Conservation (phyloP, 2,888 invertebrate species). For the Drosophila robusta region DNA sequence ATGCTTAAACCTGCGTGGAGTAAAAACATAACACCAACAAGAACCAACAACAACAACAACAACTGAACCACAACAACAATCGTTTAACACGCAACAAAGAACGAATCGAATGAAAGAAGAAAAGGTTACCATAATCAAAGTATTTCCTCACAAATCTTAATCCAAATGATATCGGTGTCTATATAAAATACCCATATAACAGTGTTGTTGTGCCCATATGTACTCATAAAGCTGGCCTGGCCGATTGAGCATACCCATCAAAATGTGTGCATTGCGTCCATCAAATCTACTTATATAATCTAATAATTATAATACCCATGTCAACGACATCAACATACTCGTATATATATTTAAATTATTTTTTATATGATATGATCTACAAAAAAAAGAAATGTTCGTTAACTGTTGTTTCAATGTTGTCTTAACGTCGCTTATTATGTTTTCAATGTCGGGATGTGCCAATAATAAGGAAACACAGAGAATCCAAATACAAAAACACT, state of each 20-base stretch:
- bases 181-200: constrained; percentile 54
- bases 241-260: constrained; percentile 48
- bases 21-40: constrained; percentile 72
- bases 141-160: constrained; percentile 55
- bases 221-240: constrained; percentile 56
- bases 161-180: constrained; percentile 72
- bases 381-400: constrained; percentile 27
- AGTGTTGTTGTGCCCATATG: constrained; percentile 58
- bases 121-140: constrained; percentile 64
- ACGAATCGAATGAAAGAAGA: constrained; percentile 39
- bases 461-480: constrained; percentile 4
- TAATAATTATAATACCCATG: constrained; percentile 29
- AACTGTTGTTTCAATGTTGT: constrained; percentile 66
- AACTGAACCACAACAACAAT: constrained; percentile 60
- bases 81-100: constrained; percentile 76
- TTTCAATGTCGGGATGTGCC: constrained; percentile 24
- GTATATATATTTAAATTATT: constrained; percentile 18
- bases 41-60: constrained; percentile 46
- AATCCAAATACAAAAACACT: constrained; percentile 18
- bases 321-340: constrained; percentile 25
- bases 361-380: constrained; percentile 27
- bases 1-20: constrained; percentile 58
- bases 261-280: constrained; percentile 73
- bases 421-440: constrained; percentile 52
- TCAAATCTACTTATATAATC: constrained; percentile 39